Base-by-base conservation (phyloP, 2,113 vertebrate species). In the Bubo scandiacus region DNA sequence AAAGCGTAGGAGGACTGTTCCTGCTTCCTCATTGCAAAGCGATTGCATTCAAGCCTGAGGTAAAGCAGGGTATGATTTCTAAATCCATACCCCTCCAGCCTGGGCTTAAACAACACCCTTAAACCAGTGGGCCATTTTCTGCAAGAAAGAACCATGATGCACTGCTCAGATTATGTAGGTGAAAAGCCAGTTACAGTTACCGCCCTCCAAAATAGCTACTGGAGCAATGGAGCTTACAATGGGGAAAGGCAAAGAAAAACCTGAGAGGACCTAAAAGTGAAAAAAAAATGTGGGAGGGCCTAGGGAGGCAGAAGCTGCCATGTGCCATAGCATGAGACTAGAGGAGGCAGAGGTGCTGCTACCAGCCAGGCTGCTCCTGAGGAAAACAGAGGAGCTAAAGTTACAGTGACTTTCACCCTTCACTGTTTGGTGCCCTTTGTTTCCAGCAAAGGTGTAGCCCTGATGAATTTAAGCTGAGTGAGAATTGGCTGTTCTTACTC, bases 361-460 rank as follows among this genome's bases (percentile, higher is more conserved):
- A 40, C 25, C 45, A 70, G 36, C 36, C 63, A 54, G 36, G 49
- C 59, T 54, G 43, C 43, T 61, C 16, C 43, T 43, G 25, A 65
- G 27, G 40, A 9, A 68, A 81, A 32, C 4, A 36, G 65, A 78
- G 29, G 80, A 78, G 42, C 29, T 67, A 5, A 58, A 75, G 32
- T 36, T 25, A 62, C 47, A 43, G 36, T 6, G 40, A 27, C 17
- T 54, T 80, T 10, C 22, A 54, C 23, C 30, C 43, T 22, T 63
- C 32, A 2, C 34, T 72, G 18, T n/a, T 62, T 0, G 0, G 34
- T 90, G 58, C 52, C 19, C 42, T 84, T 66, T 1, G 0, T 18
- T 40, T 78, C 38, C 59, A 42, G 40, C 0, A 0, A 71, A 45
- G 30, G 26, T 30, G 43, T 34, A 29, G 23, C 21, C 45, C 36